phyloP scores from a whole-genome alignment of 1,140 invertebrate species.

The Nymphalis io region DNA sequence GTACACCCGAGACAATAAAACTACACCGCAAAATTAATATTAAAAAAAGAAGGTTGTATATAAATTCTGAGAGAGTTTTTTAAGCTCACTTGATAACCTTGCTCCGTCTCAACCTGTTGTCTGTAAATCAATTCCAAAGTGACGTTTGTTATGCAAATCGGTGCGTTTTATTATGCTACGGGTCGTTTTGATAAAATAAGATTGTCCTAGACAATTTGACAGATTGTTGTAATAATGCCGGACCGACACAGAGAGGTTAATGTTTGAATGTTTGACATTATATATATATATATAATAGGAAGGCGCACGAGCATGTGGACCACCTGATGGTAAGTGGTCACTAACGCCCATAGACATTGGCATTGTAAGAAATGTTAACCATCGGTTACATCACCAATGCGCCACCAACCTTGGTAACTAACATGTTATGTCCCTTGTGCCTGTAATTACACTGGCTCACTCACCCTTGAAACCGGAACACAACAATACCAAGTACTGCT shows the following conservation, averaged over 20 bases:
- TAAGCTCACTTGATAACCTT: background rate
- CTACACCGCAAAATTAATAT: background rate
- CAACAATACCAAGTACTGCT: no score
- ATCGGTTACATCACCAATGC: no score
- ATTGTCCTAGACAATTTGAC: conserved; percentile 4
- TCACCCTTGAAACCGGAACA: no score
- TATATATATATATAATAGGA: no score
- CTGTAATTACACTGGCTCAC: no score
- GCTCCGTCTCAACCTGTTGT: background rate
- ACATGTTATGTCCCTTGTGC: no score
- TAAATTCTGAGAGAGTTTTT: background rate
- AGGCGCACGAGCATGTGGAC: no score
- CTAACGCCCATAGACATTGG: no score
- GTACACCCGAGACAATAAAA: conserved; percentile 11
- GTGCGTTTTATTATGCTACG: conserved; percentile 15
- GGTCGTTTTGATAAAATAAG: background rate
- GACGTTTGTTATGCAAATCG: background rate
- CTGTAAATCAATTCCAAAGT: conserved; percentile 17
- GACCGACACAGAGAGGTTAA: background rate
- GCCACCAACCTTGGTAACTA: no score
- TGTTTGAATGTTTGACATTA: background rate
- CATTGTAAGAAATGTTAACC: no score
- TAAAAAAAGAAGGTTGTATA: background rate
- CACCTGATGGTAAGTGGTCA: no score
- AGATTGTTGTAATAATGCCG: background rate